Conservation (phyloP, 1,140 invertebrate species). For the Pachypeltis micranthus region DNA sequence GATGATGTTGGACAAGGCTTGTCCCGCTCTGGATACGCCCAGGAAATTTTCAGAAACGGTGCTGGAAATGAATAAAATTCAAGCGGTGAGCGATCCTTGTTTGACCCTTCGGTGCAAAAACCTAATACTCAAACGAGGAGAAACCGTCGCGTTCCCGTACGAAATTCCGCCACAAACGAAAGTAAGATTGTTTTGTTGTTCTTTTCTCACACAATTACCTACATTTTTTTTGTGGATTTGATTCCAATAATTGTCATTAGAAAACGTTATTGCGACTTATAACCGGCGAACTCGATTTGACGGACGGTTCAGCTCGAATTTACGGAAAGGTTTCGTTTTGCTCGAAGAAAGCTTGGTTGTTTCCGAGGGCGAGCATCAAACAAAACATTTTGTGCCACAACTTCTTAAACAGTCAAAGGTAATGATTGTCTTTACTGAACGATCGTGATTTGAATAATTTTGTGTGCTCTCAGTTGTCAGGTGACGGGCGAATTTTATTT, state of each 20-base stretch:
- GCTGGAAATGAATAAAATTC: neutral
- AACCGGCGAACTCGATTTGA: neutral
- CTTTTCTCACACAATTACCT: neutral
- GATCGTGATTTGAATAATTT: too few relatives aligned
- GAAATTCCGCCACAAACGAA: neutral
- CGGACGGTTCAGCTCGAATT: neutral
- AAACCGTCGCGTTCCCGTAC: neutral
- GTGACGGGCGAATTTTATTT: too few relatives aligned
- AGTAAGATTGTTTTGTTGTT: neutral
- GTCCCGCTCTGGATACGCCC: neutral
- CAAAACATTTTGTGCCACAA: neutral
- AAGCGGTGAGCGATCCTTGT: neutral
- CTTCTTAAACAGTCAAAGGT: neutral
- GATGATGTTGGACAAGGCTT: slow-evolving; percentile 2
- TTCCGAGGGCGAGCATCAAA: neutral
- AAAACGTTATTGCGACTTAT: neutral
- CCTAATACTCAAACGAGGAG: neutral
- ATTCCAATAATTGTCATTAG: neutral
- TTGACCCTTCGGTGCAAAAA: neutral
- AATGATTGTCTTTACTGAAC: too few relatives aligned
- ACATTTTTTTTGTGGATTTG: neutral
- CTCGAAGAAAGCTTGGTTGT: neutral
- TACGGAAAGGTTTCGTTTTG: neutral
- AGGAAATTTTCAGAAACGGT: neutral
- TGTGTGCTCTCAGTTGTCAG: too few relatives aligned